Evolutionary conservation across 2,888 invertebrate genomes (phyloP).

Genomic region (Hypsopygia costalis): DNA sequence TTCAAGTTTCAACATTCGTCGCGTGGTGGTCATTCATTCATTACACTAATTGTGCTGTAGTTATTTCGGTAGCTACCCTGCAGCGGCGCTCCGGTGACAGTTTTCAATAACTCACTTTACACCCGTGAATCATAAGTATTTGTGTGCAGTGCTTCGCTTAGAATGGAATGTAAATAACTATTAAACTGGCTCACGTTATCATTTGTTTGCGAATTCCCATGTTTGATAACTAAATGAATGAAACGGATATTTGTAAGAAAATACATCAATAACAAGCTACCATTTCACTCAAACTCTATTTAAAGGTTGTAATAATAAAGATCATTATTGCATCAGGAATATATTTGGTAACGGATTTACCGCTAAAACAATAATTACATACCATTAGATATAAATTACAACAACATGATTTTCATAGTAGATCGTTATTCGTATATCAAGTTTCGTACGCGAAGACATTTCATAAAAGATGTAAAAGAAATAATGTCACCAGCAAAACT

Average conservation of each 20-base stretch:
- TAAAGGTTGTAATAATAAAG: background rate
- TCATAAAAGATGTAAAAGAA: constrained; percentile 29
- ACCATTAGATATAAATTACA: constrained; percentile 81
- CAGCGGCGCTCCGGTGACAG: constrained; percentile 14
- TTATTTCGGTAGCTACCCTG: constrained; percentile 54
- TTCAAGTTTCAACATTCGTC: too few relatives aligned
- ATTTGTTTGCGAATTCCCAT: too few relatives aligned
- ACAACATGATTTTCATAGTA: constrained; percentile 84
- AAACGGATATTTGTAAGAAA: too few relatives aligned
- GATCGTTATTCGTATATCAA: constrained; percentile 85
- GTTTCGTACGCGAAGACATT: constrained; percentile 84
- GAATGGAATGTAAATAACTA: background rate
- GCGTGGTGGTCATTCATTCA: background rate
- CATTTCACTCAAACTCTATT: background rate
- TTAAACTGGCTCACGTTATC: background rate
- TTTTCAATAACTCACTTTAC: constrained; percentile 3
- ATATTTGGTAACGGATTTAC: constrained; percentile 1
- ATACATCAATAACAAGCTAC: too few relatives aligned
- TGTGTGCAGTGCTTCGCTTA: background rate
- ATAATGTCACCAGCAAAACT: constrained; percentile 60
- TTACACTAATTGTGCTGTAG: constrained; percentile 37
- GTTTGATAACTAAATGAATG: too few relatives aligned
- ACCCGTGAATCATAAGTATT: constrained; percentile 1
- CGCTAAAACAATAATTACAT: constrained; percentile 16
- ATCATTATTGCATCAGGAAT: constrained; percentile 3